phyloP scores from a whole-genome alignment of 2,113 vertebrate species.

The Pollimyrus isidori region DNA sequence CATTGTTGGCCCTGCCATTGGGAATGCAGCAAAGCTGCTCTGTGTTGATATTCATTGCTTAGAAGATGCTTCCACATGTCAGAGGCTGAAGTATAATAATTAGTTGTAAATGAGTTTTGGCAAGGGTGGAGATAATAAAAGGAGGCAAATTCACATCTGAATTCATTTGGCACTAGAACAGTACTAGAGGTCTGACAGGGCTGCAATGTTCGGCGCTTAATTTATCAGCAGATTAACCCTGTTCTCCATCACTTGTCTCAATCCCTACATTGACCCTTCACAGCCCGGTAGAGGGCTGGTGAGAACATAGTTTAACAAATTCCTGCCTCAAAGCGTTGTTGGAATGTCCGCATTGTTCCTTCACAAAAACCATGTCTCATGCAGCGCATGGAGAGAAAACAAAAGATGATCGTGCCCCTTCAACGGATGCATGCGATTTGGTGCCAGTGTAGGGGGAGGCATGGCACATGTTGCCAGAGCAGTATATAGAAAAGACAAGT shows the following conservation, averaged over 20 bases:
- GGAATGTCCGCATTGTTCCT: constrained; percentile 74
- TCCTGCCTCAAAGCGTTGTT: constrained; percentile 77
- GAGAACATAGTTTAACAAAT: constrained; percentile 74
- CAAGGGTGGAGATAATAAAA: background rate
- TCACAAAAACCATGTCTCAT: constrained; percentile 25
- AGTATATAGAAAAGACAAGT: constrained; percentile 79
- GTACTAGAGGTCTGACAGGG: background rate
- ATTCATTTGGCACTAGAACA: background rate
- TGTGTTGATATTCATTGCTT: background rate
- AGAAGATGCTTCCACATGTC: background rate
- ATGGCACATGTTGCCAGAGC: constrained; percentile 68
- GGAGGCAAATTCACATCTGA: background rate
- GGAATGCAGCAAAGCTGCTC: background rate
- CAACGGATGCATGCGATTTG: constrained; percentile 71
- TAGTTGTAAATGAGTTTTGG: constrained; percentile 7
- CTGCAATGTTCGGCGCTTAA: constrained; percentile 58
- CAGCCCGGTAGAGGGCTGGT: constrained; percentile 68
- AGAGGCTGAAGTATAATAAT: background rate
- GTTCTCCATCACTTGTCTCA: constrained; percentile 69
- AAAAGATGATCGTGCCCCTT: constrained; percentile 49
- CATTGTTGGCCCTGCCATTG: background rate
- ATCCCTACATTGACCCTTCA: constrained; percentile 88
- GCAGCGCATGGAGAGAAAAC: constrained; percentile 4
- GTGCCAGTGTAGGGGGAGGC: constrained; percentile 66
- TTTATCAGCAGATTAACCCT: constrained; percentile 89